Base-by-base conservation (phyloP, 2,113 vertebrate genomes). In the Paradisaea rubra region DNA sequence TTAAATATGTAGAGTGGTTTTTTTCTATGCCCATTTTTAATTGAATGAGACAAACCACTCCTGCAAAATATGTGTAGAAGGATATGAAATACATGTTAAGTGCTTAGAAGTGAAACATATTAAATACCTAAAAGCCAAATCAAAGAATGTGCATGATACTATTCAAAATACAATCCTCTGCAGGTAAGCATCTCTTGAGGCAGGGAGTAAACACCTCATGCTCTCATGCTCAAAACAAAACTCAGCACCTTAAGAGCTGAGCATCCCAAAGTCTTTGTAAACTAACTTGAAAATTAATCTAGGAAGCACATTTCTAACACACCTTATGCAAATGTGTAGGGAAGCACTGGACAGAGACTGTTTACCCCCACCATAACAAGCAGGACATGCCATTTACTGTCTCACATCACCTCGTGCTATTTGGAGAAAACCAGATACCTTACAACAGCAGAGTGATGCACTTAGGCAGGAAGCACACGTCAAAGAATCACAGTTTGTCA, bases 1-100 rank as follows among this genome's bases (percentile, higher is more conserved):
- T 56, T 63, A 52, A 45, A 20, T 49, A 69, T 31, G 60, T 4
- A n/a, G 2, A 56, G 5, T 0, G 5, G 0, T 0, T 20, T 57
- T 73, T 90, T 78, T 20, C 47, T 66, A 16, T 16, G 37, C 7
- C 65, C 5, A 44, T 68, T 91, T 81, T 73, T 74, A 86, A 60
- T 39, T 2, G 1, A 90, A 37, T 54, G 39, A 81, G 24, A 71
- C 4, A 14, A 89, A 78, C 28, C 39, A 50, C 6, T 91, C 15
- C 22, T 37, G 22, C 17, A 68, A 85, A 85, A 37, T 47, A 70
- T 1, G 6, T 27, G 22, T 19, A 65, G 37, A 81, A 84, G 18
- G 47, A 85, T 28, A 92, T 10, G 18, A 89, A 91, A 81, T 37
- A 24, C 20, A 54, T 15, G n/a, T 47, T 41, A 76, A 79, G 42